Base-by-base conservation (phyloP, 64 coral and sea anemone species). In the Porites australiensis region DNA sequence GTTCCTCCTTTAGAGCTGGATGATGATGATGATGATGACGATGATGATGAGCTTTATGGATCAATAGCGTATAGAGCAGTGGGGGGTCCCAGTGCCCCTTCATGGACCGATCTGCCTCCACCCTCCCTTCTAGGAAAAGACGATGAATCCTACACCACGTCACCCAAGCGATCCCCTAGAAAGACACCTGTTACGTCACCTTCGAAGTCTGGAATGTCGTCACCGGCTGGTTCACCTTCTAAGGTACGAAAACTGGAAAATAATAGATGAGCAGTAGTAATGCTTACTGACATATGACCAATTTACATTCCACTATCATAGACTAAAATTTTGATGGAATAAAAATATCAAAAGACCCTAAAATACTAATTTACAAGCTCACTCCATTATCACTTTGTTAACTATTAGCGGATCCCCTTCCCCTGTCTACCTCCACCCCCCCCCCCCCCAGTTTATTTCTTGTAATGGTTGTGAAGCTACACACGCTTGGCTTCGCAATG, bases 101-200 rank as follows among this genome's bases (percentile, higher is more conserved):
- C 81, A 12, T 84, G 62, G 81, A 68, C 81, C n/a, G 81, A 84
- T 51, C 18, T 84, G 47, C 81, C 61, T 18, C 81, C 81, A 13
- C 81, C 81, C 3, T 84, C 81, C 19, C 81, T 84, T 7, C 11
- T 84, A 13, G 75, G 75, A 23, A 55, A 78, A 9, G 44, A 63
- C 10, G 46, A 14, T 11, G 81, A 68, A 84, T 18, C 63, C 6
- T 13, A 11, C 9, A 69, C 63, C 62, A 47, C 81, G 1, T 91
- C 79, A 5, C 89, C 89, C 47, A 73, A 55, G 70, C 69, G 11
- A 7, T 91, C 89, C 53, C 89, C 89, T 3, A 72, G 46, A 22
- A 91, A 91, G 61, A 91, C 78, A 5, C 77, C 89, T 46, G 51
- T 82, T 21, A 60, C 89, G 15, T 83, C 77, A 74, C 78, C 89